phyloP scores from a whole-genome alignment of 2,113 vertebrate species.

The Tympanuchus pallidicinctus region DNA sequence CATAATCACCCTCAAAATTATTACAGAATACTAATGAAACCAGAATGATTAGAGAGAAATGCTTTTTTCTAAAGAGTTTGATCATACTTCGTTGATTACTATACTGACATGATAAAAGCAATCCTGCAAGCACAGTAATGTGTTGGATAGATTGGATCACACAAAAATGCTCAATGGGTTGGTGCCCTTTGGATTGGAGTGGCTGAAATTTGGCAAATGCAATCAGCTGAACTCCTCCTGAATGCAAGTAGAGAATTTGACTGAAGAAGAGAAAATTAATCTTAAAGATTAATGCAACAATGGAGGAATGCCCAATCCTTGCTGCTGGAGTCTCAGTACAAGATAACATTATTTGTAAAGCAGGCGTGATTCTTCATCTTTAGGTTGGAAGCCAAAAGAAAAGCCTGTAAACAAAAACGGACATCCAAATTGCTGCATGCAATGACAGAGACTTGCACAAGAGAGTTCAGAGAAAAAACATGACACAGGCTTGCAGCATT shows the following conservation, averaged over 20 bases:
- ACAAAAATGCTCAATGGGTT: background rate
- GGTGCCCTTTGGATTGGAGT: background rate
- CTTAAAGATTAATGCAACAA: background rate
- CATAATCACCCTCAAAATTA: conserved; percentile 25
- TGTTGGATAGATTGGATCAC: background rate
- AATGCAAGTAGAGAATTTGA: background rate
- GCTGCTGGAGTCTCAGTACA: background rate
- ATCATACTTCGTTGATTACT: conserved; percentile 6
- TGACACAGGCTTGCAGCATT: rapidly evolving
- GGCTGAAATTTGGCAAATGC: background rate
- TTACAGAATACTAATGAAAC: conserved; percentile 54
- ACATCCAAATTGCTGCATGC: background rate
- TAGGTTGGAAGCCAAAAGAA: background rate
- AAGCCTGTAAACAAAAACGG: background rate
- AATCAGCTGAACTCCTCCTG: background rate
- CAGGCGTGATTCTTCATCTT: background rate
- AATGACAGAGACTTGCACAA: background rate
- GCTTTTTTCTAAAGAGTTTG: conserved; percentile 31
- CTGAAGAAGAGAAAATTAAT: background rate
- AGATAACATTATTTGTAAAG: background rate
- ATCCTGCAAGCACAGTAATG: background rate
- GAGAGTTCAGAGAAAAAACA: background rate
- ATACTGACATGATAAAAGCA: background rate
- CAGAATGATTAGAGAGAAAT: conserved; percentile 27
- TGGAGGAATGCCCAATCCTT: background rate